A percentile compares a stretch with the other conserved stretches of the same genome.
Conservation (phyloP, 1,140 invertebrate genomes). For the Stegodyphus mimosarum region DNA sequence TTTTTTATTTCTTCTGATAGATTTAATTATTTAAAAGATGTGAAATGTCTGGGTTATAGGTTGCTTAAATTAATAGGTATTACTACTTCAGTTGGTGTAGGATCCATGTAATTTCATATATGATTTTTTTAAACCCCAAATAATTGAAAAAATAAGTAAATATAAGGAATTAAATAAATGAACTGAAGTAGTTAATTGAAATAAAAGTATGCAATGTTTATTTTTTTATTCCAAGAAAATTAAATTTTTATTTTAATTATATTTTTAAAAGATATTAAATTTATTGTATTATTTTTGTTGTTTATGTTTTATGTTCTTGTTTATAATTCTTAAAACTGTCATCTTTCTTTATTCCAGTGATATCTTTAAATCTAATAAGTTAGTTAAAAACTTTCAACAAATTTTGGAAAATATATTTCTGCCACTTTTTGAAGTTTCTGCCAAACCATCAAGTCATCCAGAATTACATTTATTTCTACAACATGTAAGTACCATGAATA, state of each 20-base stretch:
- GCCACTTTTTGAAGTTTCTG: constrained; percentile 96
- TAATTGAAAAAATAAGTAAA: too few relatives aligned
- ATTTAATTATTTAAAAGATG: background rate
- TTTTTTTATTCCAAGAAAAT: background rate
- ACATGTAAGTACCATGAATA: constrained; percentile 73
- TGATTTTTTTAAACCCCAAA: too few relatives aligned
- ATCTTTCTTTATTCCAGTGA: constrained; percentile 72
- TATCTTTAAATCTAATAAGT: constrained; percentile 95
- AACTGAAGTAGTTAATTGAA: background rate
- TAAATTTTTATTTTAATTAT: background rate
- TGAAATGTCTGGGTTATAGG: background rate
- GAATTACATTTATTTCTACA: constrained; percentile 93
- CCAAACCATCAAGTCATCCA: constrained; percentile 90
- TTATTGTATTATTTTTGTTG: background rate
- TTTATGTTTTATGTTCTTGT: background rate
- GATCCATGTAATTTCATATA: too few relatives aligned
- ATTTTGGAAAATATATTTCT: constrained; percentile 95
- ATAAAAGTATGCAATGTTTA: background rate
- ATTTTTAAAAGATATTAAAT: background rate
- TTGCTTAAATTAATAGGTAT: too few relatives aligned
- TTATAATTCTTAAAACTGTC: background rate
- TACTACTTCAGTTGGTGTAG: too few relatives aligned
- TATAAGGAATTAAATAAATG: background rate
- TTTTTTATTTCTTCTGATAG: background rate
- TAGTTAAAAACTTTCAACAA: constrained; percentile 95